Percentiles rank a stretch among this genome's conserved stretches.
These are phyloP conservation scores for Matsumyia berberina DNA, from an alignment of 2,888 invertebrate genomes.

Conservation along the genomic window DNA sequence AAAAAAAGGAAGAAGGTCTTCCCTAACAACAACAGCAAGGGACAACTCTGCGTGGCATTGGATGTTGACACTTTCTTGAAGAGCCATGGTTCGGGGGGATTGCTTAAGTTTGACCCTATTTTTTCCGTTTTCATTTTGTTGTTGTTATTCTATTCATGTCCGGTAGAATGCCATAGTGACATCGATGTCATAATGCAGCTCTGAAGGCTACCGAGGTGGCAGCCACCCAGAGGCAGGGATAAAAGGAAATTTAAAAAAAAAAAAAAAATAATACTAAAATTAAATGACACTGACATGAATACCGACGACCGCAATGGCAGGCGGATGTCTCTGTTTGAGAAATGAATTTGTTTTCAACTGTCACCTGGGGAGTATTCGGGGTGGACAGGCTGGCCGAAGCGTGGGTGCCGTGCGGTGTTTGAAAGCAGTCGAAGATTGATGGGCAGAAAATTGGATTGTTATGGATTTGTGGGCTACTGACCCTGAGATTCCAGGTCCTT, in stretches of 20 bases:
- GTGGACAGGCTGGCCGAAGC: background rate
- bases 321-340: constrained; percentile 69
- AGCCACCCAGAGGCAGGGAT: constrained; percentile 9
- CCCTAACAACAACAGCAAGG: constrained; percentile 23
- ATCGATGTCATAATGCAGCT: constrained; percentile 60
- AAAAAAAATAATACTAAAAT: constrained; percentile 36
- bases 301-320: constrained; percentile 46
- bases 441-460: constrained; percentile 71
- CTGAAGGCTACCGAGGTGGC: background rate
- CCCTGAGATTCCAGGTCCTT: constrained; percentile 55
- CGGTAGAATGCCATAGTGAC: constrained; percentile 38
- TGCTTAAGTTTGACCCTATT: constrained; percentile 56
- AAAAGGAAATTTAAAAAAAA: constrained; percentile 44
- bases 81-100: constrained; percentile 11
- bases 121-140: background rate
- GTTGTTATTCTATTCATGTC: constrained; percentile 13
- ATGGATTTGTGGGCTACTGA: constrained; percentile 64
- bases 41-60: constrained; percentile 46
- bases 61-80: constrained; percentile 51
- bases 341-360: constrained; percentile 72
- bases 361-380: constrained; percentile 59
- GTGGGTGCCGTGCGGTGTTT: constrained; percentile 7
- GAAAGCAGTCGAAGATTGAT: constrained; percentile 66
- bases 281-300: constrained; percentile 67
- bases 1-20: constrained; percentile 27